phyloP scores from a whole-genome alignment of 2,888 invertebrate genomes.

The Unio pictorum region DNA sequence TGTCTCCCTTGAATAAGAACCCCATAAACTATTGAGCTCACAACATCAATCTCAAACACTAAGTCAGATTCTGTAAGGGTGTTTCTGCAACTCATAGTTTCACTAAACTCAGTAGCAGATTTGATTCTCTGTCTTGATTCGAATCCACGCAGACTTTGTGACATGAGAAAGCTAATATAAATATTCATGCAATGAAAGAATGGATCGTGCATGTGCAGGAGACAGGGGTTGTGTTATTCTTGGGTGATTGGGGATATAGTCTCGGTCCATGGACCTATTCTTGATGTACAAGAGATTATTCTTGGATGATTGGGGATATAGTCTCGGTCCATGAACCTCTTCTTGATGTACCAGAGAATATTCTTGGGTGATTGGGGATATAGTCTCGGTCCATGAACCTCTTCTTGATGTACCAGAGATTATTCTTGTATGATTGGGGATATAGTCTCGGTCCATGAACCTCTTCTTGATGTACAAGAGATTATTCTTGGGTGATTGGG shows the following conservation, averaged over 20 bases:
- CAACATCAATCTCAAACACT: no score
- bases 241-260: background rate
- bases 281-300: background rate
- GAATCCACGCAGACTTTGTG: no score
- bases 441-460: background rate
- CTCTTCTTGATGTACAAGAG: background rate
- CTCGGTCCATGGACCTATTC: background rate
- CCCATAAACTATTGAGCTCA: no score
- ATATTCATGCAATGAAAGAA: no score
- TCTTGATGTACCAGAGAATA: background rate
- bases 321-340: background rate
- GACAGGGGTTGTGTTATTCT: no score
- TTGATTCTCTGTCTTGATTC: no score
- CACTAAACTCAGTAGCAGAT: no score
- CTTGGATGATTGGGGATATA: background rate
- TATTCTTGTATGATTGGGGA: background rate
- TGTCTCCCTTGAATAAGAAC: no score
- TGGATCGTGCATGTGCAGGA: no score
- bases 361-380: background rate
- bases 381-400: background rate
- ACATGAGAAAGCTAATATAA: no score
- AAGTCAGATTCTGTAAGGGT: no score
- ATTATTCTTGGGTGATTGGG: background rate
- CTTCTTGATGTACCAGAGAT: background rate
- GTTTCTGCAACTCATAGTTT: no score